These are phyloP conservation scores for Chloropsis cyanopogon DNA, from an alignment of 2,113 vertebrate genomes.

Conservation along the genomic window DNA sequence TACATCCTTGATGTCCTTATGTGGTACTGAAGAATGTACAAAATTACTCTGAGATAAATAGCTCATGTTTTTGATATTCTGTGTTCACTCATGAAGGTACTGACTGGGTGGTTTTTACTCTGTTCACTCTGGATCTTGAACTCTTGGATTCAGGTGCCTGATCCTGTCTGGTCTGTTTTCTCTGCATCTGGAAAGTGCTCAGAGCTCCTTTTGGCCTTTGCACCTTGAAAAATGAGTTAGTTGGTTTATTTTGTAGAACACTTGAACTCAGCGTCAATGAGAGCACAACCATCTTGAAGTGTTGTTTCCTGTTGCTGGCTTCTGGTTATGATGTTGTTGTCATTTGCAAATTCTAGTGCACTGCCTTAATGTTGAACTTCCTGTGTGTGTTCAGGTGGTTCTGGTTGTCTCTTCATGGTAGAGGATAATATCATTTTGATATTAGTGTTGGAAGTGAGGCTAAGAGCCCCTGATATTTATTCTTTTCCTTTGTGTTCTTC, in stretches of 20 bases:
- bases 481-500: neutral
- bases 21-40: neutral
- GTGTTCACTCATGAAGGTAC: neutral
- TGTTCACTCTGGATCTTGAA: neutral
- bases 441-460: neutral
- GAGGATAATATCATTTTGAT: neutral
- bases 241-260: neutral
- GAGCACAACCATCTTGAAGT: neutral
- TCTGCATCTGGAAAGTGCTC: neutral
- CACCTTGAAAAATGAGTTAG: neutral
- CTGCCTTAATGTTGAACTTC: neutral
- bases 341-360: neutral
- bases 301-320: neutral
- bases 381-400: neutral
- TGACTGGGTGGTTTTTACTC: neutral
- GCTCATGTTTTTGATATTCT: neutral
- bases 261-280: neutral
- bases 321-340: neutral
- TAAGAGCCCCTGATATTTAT: neutral
- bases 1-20: neutral
- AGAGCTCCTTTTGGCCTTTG: neutral
- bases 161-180: neutral
- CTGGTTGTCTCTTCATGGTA: neutral
- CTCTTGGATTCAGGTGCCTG: neutral
- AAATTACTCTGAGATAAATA: neutral